A percentile compares a stretch with the other conserved stretches of the same genome.
phyloP scores from a whole-genome alignment of 1,140 invertebrate genomes.

The Xylocopa sonorina region DNA sequence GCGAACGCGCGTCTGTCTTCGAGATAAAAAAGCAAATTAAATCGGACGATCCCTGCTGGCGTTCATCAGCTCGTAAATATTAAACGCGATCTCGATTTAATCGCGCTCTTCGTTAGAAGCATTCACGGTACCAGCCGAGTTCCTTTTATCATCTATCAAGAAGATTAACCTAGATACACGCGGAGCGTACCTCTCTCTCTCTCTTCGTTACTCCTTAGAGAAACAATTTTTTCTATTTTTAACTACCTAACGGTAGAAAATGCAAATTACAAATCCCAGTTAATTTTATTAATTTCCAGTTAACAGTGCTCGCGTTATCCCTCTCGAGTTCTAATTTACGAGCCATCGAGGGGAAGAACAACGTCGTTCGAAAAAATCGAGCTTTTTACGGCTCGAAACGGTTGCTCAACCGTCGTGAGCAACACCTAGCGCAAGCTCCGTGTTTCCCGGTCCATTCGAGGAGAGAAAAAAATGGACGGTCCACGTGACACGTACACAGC shows the following conservation, averaged over 20 bases:
- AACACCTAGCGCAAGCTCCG: no score
- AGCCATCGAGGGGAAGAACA: no score
- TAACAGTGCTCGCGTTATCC: no score
- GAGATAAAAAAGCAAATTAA: constrained; percentile 41
- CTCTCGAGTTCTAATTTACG: no score
- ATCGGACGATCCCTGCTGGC: constrained; percentile 28
- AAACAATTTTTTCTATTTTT: neutral
- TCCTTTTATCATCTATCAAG: neutral
- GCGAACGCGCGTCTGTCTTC: constrained; percentile 21
- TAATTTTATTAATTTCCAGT: no score
- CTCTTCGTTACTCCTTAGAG: neutral
- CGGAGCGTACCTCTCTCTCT: neutral
- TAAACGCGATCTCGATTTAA: constrained; percentile 38
- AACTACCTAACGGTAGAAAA: neutral
- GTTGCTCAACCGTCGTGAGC: no score
- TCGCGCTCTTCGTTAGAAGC: constrained; percentile 6
- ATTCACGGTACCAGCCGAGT: neutral
- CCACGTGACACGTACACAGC: constrained; percentile 5
- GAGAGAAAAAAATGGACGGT: neutral
- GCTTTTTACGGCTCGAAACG: neutral
- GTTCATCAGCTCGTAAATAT: constrained; percentile 40
- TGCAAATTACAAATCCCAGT: neutral
- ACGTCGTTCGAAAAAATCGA: neutral
- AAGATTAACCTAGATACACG: neutral
- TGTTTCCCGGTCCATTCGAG: neutral